Conservation (phyloP, 2,113 vertebrate genomes). For the Scomber colias region DNA sequence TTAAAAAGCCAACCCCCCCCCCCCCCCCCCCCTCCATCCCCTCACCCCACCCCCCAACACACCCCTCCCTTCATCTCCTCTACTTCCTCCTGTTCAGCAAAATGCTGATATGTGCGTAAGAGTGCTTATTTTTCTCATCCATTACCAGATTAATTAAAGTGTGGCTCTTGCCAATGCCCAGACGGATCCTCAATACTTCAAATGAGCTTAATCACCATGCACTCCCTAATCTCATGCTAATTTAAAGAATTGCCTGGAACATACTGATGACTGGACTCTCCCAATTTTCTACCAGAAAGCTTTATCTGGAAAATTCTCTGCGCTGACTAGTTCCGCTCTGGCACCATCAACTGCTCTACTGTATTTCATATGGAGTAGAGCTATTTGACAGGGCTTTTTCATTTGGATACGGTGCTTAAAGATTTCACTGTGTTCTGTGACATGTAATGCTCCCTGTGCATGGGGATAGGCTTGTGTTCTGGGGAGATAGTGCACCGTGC, state of each 20-base stretch:
- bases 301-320: conserved; percentile 69
- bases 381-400: conserved; percentile 65
- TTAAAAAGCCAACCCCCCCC: conserved; percentile 59
- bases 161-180: conserved; percentile 84
- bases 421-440: conserved; percentile 78
- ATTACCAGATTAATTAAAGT: conserved; percentile 88
- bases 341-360: conserved; percentile 52
- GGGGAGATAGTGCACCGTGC: conserved; percentile 66
- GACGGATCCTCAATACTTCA: conserved; percentile 85
- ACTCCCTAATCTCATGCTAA: conserved; percentile 84
- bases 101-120: conserved; percentile 86
- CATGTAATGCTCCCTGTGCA: conserved; percentile 75
- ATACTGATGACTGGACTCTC: conserved; percentile 80
- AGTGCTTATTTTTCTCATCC: conserved; percentile 85
- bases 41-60: neutral
- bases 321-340: conserved; percentile 58
- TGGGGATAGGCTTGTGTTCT: conserved; percentile 73
- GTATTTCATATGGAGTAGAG: conserved; percentile 72
- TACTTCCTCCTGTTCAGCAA: conserved; percentile 80
- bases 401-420: conserved; percentile 78
- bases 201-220: conserved; percentile 86
- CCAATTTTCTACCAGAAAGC: conserved; percentile 73
- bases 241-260: conserved; percentile 84
- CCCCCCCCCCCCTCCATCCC: conserved; percentile 15
- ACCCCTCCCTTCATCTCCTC: conserved; percentile 45